Conservation (phyloP, 2,797 vertebrate genomes). For the Crocidura indochinensis region DNA sequence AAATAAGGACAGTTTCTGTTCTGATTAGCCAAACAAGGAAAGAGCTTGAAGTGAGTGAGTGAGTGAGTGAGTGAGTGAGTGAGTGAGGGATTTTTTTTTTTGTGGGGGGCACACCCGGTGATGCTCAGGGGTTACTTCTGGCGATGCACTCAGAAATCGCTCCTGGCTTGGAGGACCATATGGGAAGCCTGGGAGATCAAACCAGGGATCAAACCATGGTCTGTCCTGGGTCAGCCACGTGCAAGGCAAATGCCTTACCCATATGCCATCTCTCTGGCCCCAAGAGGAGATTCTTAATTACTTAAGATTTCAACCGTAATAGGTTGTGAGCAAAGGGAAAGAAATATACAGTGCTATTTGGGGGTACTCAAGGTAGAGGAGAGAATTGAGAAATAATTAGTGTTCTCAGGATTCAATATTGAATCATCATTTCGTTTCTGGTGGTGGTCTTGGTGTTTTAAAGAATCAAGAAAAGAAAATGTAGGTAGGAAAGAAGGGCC, state of each 20-base stretch:
- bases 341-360: slow-evolving; percentile 13
- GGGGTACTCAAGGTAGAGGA: slow-evolving; percentile 11
- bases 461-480: slow-evolving; percentile 28
- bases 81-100: neutral
- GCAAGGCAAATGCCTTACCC: too few relatives aligned
- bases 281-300: neutral
- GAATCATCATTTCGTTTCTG: neutral
- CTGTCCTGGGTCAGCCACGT: too few relatives aligned
- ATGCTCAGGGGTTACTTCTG: too few relatives aligned
- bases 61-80: neutral
- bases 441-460: slow-evolving; percentile 18
- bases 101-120: too few relatives aligned
- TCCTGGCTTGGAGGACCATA: too few relatives aligned
- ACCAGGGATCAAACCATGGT: too few relatives aligned
- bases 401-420: neutral
- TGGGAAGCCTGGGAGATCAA: too few relatives aligned
- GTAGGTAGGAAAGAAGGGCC: neutral
- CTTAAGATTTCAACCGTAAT: neutral
- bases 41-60: neutral
- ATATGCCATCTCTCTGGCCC: neutral
- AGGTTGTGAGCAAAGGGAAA: slow-evolving; percentile 7
- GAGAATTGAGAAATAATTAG: slow-evolving; percentile 16
- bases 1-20: slow-evolving; percentile 9
- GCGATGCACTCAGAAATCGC: too few relatives aligned
- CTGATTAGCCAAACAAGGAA: slow-evolving; percentile 23